These are phyloP conservation scores for Vireo griseus DNA, from an alignment of 2,797 vertebrate species.

Conservation along the genomic window DNA sequence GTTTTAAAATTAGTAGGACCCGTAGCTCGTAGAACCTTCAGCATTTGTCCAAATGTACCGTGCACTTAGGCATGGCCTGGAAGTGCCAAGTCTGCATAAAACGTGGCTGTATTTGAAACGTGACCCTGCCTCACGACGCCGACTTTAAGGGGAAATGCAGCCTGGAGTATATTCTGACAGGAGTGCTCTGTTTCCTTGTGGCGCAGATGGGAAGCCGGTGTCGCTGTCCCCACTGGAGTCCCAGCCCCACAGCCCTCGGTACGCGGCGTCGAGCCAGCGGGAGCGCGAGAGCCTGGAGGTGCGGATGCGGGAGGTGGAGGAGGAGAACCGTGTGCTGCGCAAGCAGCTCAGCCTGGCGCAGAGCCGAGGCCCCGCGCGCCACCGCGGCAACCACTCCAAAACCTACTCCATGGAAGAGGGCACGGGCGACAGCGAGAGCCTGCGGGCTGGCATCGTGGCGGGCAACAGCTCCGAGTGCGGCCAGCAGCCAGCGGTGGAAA, in stretches of 20 bases:
- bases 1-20: not conserved
- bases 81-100: not conserved
- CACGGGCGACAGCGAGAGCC: conserved; percentile 88
- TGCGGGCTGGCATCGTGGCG: conserved; percentile 80
- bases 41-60: not conserved
- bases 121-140: not conserved
- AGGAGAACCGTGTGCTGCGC: conserved; percentile 89
- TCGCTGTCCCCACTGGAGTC: conserved; percentile 87
- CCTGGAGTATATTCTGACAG: not conserved
- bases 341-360: conserved; percentile 87
- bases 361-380: conserved; percentile 60
- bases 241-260: conserved; percentile 83
- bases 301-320: conserved; percentile 90
- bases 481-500: conserved; percentile 92
- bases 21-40: not conserved
- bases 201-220: conserved; percentile 87
- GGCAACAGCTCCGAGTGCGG: conserved; percentile 92
- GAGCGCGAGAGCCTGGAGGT: conserved; percentile 88
- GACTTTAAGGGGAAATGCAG: rapidly evolving
- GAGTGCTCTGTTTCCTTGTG: not conserved
- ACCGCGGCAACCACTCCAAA: conserved; percentile 82
- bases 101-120: not conserved
- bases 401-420: conserved; percentile 91
- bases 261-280: conserved; percentile 73
- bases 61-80: not conserved